Evolutionary conservation across 2,888 invertebrate genomes (phyloP).

Genomic region (Sisyra nigra): DNA sequence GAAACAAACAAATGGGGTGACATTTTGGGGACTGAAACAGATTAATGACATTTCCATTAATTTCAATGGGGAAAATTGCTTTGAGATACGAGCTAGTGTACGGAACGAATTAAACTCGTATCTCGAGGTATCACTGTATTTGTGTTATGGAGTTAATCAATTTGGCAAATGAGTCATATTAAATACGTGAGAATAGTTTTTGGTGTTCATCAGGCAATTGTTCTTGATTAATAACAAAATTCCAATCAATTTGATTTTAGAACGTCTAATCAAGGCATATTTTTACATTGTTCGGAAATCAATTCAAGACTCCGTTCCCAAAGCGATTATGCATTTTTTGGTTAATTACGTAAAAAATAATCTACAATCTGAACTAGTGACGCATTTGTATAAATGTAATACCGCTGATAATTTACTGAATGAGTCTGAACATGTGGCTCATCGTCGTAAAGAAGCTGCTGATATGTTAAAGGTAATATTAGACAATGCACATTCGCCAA

Average conservation of each 20-base stretch:
- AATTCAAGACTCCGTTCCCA: conserved; percentile 97
- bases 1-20: too few species aligned
- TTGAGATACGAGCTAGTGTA: too few species aligned
- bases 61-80: too few species aligned
- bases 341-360: conserved; percentile 98
- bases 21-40: too few species aligned
- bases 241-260: conserved; percentile 31
- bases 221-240: neutral
- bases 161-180: too few species aligned
- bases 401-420: conserved; percentile 82
- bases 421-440: conserved; percentile 96
- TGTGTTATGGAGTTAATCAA: too few species aligned
- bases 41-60: too few species aligned
- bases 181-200: too few species aligned
- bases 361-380: conserved; percentile 94
- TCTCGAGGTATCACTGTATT: too few species aligned
- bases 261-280: conserved; percentile 92
- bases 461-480: conserved; percentile 83
- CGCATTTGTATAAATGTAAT: conserved; percentile 94
- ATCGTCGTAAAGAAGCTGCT: conserved; percentile 85
- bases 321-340: conserved; percentile 99
- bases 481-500: too few species aligned
- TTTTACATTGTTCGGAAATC: conserved; percentile 98
- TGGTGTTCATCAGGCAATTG: too few species aligned
- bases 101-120: too few species aligned